Conservation (phyloP, 2,888 invertebrate species). For the Fissipunctia ypsillon region DNA sequence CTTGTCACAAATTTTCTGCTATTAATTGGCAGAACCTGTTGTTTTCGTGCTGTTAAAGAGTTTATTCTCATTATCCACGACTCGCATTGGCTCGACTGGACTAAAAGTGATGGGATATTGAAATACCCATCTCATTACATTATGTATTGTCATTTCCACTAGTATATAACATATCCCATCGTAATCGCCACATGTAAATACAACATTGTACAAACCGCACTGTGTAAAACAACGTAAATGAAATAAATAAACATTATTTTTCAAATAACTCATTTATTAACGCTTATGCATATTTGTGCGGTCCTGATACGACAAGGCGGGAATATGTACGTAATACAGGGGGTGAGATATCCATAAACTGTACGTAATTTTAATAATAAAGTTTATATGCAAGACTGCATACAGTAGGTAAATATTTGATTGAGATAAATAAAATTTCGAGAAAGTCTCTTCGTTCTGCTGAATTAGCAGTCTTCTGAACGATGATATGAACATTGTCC, state of each 20-base stretch:
- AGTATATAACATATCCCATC: constrained; percentile 68
- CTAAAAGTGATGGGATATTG: constrained; percentile 6
- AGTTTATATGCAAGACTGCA: constrained; percentile 17
- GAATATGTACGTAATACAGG: constrained; percentile 79
- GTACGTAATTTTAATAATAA: constrained; percentile 48
- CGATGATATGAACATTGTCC: constrained; percentile 9
- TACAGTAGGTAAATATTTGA: constrained; percentile 12
- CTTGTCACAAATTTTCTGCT: constrained; percentile 5
- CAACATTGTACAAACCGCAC: constrained; percentile 75
- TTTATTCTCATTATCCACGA: background rate
- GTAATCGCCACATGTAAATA: constrained; percentile 71
- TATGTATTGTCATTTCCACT: constrained; percentile 36
- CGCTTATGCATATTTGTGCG: constrained; percentile 83
- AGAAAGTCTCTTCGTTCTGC: background rate
- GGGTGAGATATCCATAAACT: constrained; percentile 67
- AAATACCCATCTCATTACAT: background rate
- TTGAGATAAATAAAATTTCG: constrained; percentile 4
- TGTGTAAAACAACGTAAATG: constrained; percentile 73
- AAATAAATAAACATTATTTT: constrained; percentile 80
- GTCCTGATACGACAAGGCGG: constrained; percentile 80
- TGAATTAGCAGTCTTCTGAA: background rate
- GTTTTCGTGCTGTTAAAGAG: too few relatives aligned
- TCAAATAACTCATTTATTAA: constrained; percentile 83
- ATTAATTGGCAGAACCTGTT: background rate
- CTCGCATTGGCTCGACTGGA: constrained; percentile 40